Base-by-base conservation (phyloP, 2,113 vertebrate species). In the Electrona antarctica region DNA sequence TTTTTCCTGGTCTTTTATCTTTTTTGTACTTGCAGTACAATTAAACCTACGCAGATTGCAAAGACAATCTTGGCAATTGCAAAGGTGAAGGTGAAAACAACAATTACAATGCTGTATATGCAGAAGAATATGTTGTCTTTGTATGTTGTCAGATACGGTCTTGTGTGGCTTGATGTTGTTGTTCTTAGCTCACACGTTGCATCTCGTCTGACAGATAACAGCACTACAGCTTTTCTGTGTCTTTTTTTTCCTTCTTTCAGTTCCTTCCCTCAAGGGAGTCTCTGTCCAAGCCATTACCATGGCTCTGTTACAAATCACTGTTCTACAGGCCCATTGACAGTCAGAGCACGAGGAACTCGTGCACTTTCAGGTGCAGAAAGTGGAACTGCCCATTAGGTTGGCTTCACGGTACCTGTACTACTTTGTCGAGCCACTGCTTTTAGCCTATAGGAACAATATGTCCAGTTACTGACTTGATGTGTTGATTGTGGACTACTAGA, bases 271-370 rank as follows among this genome's bases (percentile, higher is more conserved):
- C 79, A 15, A 55, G 84, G 84, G 82, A 78, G n/a, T 84, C 62
- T 71, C 76, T 81, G 74, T 80, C 76, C 67, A 63, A 77, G 66
- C 78, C 81, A 80, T 88, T 84, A 82, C 70, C 74, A 74, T 41
- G 33, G 63, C 63, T 77, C 68, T 61, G 62, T 65, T 15, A 15
- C 77, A 71, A 83, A 79, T 41, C 65, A 74, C 33, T 9, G 78
- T 79, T 79, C 58, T 65, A 76, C 54, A 71, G 83, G 77, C 68
- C 58, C 50, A 61, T 13, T 54, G 69, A 75, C 64, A 73, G 55
- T 55, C 55, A 51, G 41, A 41, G 64, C 45, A 33, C 13, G 14
- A 33, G 41, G 56, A 29, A 83, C 72, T 60, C 60, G 72, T 13
- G 69, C 77, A 77, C 76, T 77, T 75, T 78, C 67, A 76, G 76